Evolutionary conservation across 2,888 invertebrate species (phyloP), one percentile per base, ranked within the genome.

Genomic region (Stenchaetothrips biformis): DNA sequence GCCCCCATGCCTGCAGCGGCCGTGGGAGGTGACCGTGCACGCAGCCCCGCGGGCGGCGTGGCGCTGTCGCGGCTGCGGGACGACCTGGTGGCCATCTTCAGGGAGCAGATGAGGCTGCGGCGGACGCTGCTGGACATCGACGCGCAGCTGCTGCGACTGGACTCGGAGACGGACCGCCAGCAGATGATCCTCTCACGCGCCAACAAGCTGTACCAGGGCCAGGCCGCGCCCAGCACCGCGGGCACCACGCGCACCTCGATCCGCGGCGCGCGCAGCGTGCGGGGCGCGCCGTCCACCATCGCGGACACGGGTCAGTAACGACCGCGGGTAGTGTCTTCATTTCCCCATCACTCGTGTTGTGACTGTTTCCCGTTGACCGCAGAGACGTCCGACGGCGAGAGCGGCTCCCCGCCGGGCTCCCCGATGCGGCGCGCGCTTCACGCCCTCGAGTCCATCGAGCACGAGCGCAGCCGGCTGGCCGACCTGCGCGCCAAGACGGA

Each of bases 41-140:
- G 83, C 27, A 78, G 82, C 81, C 67, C 79, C 77, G 80, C 80
- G 77, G 79, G 81, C 48, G 82, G 81, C 81, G 81, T 77, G 83
- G 80, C 77, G 53, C 79, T 62, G 21, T 49, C 53, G 86, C 86
- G 86, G 79, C 87, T 97, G 37, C 90, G 96, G 67, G 95, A 96
- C 84, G 94, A 96, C 84, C 94, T 97, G 78, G 93, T 97, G 7
- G 91, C 93, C 0, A 94, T 95, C 0, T 97, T 97, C 86, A 95
- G 95, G 85, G 96, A 95, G 83, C 97, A 97, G 87, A 97, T 97
- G 96, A 92, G 95, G 82, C 88, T 97, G 59, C 90, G 97, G 84
- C 90, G 95, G 53, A 92, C 94, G 80, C 88, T 98, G 48, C 93
- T 98, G 91, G 96, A 97, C 86, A 90, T 97, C 16, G 97, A 98